These are phyloP conservation scores for Elmis aenea DNA, from an alignment of 2,888 invertebrate genomes.

Conservation along the genomic window DNA sequence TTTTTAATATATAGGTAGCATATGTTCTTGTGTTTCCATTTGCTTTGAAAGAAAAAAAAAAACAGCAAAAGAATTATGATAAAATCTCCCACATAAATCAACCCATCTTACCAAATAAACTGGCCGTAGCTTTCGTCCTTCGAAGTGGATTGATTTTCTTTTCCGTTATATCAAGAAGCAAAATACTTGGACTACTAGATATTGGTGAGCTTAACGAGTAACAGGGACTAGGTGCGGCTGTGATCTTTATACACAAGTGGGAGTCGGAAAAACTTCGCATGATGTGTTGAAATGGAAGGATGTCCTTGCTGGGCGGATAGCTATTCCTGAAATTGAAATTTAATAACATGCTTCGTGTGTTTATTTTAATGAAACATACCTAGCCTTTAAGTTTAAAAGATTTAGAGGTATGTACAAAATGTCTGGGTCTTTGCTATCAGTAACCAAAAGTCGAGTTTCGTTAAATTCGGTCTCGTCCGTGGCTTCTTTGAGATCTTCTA, in stretches of 20 bases:
- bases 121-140: slow-evolving; percentile 52
- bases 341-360: too few relatives aligned
- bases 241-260: slow-evolving; percentile 65
- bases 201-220: slow-evolving; percentile 54
- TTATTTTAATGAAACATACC: slow-evolving; percentile 30
- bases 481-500: slow-evolving; percentile 70
- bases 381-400: slow-evolving; percentile 46
- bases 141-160: slow-evolving; percentile 51
- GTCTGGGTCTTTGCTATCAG: slow-evolving; percentile 58
- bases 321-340: slow-evolving; percentile 55
- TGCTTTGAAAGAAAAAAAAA: too few relatives aligned
- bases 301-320: slow-evolving; percentile 65
- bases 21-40: too few relatives aligned
- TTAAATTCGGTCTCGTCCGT: slow-evolving; percentile 66
- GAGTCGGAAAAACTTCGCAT: slow-evolving; percentile 72
- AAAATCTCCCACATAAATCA: too few relatives aligned
- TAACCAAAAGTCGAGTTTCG: slow-evolving; percentile 52
- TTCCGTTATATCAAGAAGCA: slow-evolving; percentile 59
- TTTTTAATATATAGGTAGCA: too few relatives aligned
- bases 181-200: slow-evolving; percentile 58
- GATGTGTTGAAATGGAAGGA: slow-evolving; percentile 67
- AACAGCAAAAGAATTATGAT: too few relatives aligned
- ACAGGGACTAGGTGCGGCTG: slow-evolving; percentile 56
- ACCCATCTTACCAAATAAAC: slow-evolving; percentile 46
- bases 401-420: slow-evolving; percentile 65